Evolutionary conservation across 2,888 invertebrate species (phyloP).

Genomic region (Synanthedon vespiformis): DNA sequence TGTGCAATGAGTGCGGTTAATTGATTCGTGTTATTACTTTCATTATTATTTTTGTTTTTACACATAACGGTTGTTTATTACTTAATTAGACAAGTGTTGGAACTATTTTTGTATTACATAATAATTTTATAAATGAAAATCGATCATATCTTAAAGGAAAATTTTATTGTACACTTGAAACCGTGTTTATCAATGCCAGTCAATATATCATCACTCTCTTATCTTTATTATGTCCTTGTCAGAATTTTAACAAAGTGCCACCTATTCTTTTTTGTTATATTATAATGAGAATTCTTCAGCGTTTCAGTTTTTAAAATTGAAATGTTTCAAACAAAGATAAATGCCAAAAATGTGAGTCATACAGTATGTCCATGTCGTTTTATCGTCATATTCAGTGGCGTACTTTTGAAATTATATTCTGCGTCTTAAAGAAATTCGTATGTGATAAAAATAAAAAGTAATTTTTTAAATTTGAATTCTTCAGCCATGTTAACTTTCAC

Average conservation of each 20-base stretch:
- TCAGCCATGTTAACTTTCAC: slow-evolving; percentile 20
- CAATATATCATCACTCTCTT: not conserved
- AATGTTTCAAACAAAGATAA: not conserved
- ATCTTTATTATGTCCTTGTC: slow-evolving; percentile 25
- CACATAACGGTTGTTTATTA: not conserved
- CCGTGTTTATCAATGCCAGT: slow-evolving; percentile 5
- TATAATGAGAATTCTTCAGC: not conserved
- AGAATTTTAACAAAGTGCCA: not conserved
- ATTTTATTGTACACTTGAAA: not conserved
- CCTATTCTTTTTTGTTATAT: not conserved
- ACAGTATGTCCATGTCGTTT: not conserved
- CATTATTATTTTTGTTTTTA: too few relatives aligned
- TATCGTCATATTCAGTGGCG: too few relatives aligned
- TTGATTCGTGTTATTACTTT: too few relatives aligned
- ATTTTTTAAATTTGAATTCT: not conserved
- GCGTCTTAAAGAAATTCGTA: too few relatives aligned
- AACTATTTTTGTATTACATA: slow-evolving; percentile 10
- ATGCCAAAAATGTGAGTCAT: not conserved
- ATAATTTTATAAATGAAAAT: slow-evolving; percentile 10
- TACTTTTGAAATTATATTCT: too few relatives aligned
- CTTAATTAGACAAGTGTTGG: slow-evolving; percentile 20
- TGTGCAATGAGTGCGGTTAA: too few relatives aligned
- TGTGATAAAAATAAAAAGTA: not conserved
- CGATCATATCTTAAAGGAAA: not conserved
- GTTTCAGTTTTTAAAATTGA: not conserved